Evolutionary conservation across 1,140 invertebrate genomes (phyloP).

Genomic region (Penaeus vannamei): DNA sequence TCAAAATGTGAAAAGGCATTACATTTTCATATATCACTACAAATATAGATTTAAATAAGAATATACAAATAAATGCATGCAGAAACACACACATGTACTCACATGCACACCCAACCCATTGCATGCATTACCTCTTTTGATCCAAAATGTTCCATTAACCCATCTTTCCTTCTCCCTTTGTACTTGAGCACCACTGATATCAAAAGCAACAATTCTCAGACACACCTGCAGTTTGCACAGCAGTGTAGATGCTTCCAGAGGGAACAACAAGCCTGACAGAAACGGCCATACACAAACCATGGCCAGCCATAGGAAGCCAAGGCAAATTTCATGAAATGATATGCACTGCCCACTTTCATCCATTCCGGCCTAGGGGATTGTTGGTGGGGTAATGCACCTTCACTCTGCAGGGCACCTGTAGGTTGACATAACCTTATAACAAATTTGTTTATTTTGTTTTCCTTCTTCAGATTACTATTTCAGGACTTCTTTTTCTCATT

Average conservation of each 20-base stretch:
- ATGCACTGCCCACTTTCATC: slow-evolving; percentile 87
- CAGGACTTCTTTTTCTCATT: neutral
- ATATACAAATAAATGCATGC: too few relatives aligned
- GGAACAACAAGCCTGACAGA: slow-evolving; percentile 82
- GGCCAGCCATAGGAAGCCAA: slow-evolving; percentile 92
- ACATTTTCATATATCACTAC: too few relatives aligned
- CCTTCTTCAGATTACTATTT: neutral
- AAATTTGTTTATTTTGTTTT: neutral
- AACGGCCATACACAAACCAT: slow-evolving; percentile 82
- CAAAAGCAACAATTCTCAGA: slow-evolving; percentile 37
- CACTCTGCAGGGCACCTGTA: slow-evolving; percentile 70
- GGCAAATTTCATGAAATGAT: slow-evolving; percentile 91
- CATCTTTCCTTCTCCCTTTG: too few relatives aligned
- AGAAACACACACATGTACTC: too few relatives aligned
- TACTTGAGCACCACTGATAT: too few relatives aligned
- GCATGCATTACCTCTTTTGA: too few relatives aligned
- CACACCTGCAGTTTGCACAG: slow-evolving; percentile 82
- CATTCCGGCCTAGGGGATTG: slow-evolving; percentile 73
- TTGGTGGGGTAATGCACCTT: slow-evolving; percentile 47
- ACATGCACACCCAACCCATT: too few relatives aligned
- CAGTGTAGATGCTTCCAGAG: slow-evolving; percentile 81
- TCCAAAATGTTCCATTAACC: too few relatives aligned
- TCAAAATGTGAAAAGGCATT: too few relatives aligned
- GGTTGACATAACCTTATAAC: neutral
- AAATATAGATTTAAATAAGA: too few relatives aligned